phyloP scores from a whole-genome alignment of 2,797 vertebrate genomes.

The Channallabes apus region DNA sequence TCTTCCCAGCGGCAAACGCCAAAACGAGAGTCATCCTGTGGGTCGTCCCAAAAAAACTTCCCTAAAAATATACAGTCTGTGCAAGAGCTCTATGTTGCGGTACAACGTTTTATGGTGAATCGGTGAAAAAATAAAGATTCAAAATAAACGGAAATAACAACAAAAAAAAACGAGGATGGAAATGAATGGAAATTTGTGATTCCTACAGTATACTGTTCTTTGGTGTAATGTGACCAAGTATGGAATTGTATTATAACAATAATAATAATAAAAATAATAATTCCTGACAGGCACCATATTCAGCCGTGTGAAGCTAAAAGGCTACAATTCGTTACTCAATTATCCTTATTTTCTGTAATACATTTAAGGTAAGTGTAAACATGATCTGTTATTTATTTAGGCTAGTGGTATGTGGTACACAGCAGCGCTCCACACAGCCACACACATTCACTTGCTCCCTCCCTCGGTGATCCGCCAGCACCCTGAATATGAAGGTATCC shows the following conservation, averaged over 20 bases:
- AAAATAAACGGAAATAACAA: slow-evolving; percentile 8
- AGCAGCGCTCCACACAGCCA: slow-evolving; percentile 17
- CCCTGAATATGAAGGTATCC: slow-evolving; percentile 5
- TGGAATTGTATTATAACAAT: slow-evolving; percentile 56
- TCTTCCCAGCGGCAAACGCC: slow-evolving; percentile 36
- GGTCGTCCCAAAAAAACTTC: slow-evolving; percentile 28
- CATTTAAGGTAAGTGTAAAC: slow-evolving; percentile 60
- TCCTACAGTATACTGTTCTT: slow-evolving; percentile 62
- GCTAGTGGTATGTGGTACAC: slow-evolving; percentile 44
- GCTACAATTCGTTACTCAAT: slow-evolving; percentile 55
- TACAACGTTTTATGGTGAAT: slow-evolving; percentile 12
- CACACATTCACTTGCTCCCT: slow-evolving; percentile 41
- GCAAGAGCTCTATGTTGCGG: slow-evolving; percentile 34
- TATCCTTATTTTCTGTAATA: slow-evolving; percentile 51
- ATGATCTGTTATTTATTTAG: slow-evolving; percentile 47
- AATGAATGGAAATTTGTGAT: slow-evolving; percentile 40
- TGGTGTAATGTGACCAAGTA: slow-evolving; percentile 70
- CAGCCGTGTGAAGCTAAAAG: slow-evolving; percentile 58
- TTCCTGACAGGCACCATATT: slow-evolving; percentile 67
- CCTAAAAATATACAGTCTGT: slow-evolving; percentile 27
- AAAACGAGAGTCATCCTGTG: slow-evolving; percentile 28
- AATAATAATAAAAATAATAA: slow-evolving; percentile 14
- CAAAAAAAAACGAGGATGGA: slow-evolving; percentile 28
- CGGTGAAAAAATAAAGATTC: slow-evolving; percentile 33
- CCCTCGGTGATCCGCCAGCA: neutral